Evolutionary conservation across 1,140 invertebrate genomes (phyloP), one percentile per base, ranked within the genome.

Genomic region (Neotoxoptera formosana): DNA sequence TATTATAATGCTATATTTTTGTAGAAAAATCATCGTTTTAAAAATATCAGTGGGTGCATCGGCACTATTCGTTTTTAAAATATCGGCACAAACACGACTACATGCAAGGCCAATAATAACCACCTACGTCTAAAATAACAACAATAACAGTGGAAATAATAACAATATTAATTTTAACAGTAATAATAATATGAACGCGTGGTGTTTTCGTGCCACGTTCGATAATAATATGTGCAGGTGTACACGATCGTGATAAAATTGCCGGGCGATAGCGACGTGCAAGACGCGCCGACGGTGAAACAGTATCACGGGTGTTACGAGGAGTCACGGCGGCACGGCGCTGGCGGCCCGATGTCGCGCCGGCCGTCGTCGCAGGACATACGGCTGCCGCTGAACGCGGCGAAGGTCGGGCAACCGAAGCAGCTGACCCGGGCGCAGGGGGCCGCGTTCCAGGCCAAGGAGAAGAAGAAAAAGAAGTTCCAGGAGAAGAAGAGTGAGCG

Each of bases 401-500:
- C 98, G 95, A 97, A 97, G 93, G 98, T 98, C 93, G 97, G 97
- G 3, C 98, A 98, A 95, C 97, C 97, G 96, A 96, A 94, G 95
- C 95, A 56, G 96, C 96, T n/a, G 95, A 96, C 34, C 95, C 96
- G 36, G 96, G 96, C 48, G 53, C 88, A 93, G 81, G 95, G 95
- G 76, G 67, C 88, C 21, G 90, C 94, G 94, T 34, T 94, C 90
- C 89, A 88, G 93, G 90, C 89, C 51, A 93, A 95, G 96, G 56
- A 96, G 67, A 97, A 97, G 94, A 98, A 98, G 95, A 98, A 98
- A 95, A 98, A 98, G 95, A 98, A 98, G 95, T 97, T 97, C 2
- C 98, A 99, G 95, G 99, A 99, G 95, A 98, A 99, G 95, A 99
- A 99, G 94, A 98, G 99, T 94, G 99, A 99, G 94, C 97, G 98